Evolutionary conservation across 2,888 invertebrate genomes (phyloP).

Genomic region (Polymixis flavicincta): DNA sequence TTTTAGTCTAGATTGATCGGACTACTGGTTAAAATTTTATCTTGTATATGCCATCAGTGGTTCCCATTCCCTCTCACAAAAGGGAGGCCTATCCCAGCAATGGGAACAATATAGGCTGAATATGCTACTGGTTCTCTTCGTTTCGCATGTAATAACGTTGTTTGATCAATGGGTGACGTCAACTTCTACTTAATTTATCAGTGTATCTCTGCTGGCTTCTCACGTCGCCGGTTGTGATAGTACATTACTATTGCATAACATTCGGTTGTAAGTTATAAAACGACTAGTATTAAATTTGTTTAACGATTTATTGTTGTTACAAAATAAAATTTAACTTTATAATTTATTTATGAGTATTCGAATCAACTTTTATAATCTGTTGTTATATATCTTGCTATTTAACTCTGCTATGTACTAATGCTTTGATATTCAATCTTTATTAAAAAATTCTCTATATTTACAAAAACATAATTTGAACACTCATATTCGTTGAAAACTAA

Average conservation of each 20-base stretch:
- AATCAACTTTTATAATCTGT: conserved; percentile 71
- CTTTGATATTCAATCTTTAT: conserved; percentile 75
- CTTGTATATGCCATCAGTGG: conserved; percentile 8
- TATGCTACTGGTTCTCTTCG: conserved; percentile 3
- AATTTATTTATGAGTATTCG: conserved; percentile 76
- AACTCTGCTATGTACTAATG: conserved; percentile 73
- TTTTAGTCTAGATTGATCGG: too few species aligned
- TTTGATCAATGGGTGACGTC: conserved; percentile 60
- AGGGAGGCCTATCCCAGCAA: neutral
- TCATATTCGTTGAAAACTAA: conserved; percentile 64
- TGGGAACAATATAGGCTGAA: too few species aligned
- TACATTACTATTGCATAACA: conserved; percentile 76
- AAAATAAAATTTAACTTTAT: conserved; percentile 76
- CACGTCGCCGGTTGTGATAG: conserved; percentile 71
- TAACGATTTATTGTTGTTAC: conserved; percentile 78
- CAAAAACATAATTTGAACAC: conserved; percentile 69
- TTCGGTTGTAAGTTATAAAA: conserved; percentile 74
- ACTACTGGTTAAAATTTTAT: too few species aligned
- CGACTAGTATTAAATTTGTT: conserved; percentile 78
- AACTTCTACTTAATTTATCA: conserved; percentile 54
- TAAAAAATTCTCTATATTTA: conserved; percentile 68
- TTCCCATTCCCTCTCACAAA: neutral
- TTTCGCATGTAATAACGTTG: conserved; percentile 51
- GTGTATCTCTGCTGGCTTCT: conserved; percentile 67
- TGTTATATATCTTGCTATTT: conserved; percentile 71